These are phyloP conservation scores for Rhopilema esculentum DNA, from an alignment of 30 jellyfish, hydroid and myxozoan genomes.

Conservation along the genomic window DNA sequence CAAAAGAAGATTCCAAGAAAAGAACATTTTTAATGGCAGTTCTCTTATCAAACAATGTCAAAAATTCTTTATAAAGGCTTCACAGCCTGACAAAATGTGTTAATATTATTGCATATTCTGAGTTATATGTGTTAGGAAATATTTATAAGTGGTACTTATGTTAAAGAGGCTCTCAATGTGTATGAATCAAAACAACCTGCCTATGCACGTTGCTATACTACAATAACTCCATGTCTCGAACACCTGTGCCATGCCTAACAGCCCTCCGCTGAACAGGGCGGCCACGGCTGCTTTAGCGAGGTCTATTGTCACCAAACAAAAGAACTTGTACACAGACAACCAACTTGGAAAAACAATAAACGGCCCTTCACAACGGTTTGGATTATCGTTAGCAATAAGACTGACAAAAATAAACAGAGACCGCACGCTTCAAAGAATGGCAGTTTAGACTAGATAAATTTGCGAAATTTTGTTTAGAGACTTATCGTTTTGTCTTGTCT, in stretches of 20 bases:
- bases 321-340: not conserved
- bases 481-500: not conserved
- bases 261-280: not conserved
- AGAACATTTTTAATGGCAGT: not conserved
- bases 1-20: too few species aligned
- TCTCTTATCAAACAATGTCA: too few species aligned
- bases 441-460: not conserved
- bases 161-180: not conserved
- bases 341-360: not conserved
- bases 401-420: conserved; percentile 25
- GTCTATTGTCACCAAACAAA: conserved; percentile 9
- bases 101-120: too few species aligned
- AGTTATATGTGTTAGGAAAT: too few species aligned
- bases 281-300: conserved; percentile 5
- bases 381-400: conserved; percentile 48
- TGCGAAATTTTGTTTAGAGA: not conserved
- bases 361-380: too few species aligned
- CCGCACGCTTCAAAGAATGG: conserved; percentile 25
- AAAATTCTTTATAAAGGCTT: too few species aligned
- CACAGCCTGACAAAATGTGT: too few species aligned
- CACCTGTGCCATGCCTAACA: conserved; percentile 61
- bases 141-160: too few species aligned
- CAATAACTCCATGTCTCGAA: not conserved
- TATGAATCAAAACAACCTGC: not conserved
- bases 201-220: not conserved